Evolutionary conservation across 2,797 vertebrate species (phyloP), one percentile per base, ranked within the genome.

Genomic region (Acanthis flammea): DNA sequence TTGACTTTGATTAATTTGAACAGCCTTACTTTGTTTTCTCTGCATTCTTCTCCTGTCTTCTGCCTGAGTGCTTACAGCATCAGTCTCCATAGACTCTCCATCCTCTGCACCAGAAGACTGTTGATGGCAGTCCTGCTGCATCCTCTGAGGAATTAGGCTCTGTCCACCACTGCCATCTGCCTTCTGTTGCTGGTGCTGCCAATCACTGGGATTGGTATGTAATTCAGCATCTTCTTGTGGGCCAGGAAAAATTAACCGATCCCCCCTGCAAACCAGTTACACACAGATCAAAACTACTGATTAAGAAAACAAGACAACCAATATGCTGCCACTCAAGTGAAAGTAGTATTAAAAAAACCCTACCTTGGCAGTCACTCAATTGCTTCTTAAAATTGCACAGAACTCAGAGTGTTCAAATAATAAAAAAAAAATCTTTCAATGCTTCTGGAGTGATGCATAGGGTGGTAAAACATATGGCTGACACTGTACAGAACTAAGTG

Each of bases 241-340:
- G 67, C 71, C 96, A 35, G 98, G 96, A 21, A 98, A 98, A 87
- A 91, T 77, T 31, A 98, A 98, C 51, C 97, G 95, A 80, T 97
- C 97, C 31, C 86, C 98, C 97, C 99, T 99, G 94, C 89, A 97
- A 98, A 95, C 37, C 74, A 95, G 93, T 86, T 88, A 96, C 3
- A 96, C 12, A 79, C 23, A 96, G 33, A 90, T 71, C 48, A 88
- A 72, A 77, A 80, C 55, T 61, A 91, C 0, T 33, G 12, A 79
- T 50, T 63, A 45, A 65, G 62, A 63, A 79, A 77, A 48, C 25
- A 78, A 66, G 35, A 88, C 35, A 58, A 77, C 5, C 62, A 66
- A 61, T 66, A 75, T 4, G 30, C 53, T 48, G n/a, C 57, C 76
- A 81, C 50, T 75, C 28, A 51, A 44, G 28, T 51, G 27, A 88